A percentile compares a stretch with the other conserved stretches of the same genome.
phyloP scores from a whole-genome alignment of 1,140 invertebrate genomes.

The Leptonema lineaticorne region DNA sequence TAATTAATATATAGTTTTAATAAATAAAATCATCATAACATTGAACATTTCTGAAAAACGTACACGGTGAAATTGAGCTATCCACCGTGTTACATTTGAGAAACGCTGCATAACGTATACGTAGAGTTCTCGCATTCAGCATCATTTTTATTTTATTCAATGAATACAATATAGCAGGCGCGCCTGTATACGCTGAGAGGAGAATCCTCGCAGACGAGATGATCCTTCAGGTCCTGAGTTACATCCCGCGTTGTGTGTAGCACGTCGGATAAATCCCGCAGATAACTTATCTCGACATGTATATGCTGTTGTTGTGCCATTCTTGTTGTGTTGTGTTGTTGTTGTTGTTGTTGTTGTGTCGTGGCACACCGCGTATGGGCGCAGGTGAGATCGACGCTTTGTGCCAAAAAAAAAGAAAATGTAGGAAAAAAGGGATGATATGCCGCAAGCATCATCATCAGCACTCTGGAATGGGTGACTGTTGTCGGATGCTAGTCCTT shows the following conservation, averaged over 20 bases:
- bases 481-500: background rate
- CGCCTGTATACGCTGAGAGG: background rate
- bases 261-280: background rate
- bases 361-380: no score
- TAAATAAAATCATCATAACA: no score
- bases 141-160: slow-evolving; percentile 2
- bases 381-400: slow-evolving; percentile 3
- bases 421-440: background rate
- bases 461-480: background rate
- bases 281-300: slow-evolving; percentile 3
- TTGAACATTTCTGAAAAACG: background rate
- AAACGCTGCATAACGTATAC: no score
- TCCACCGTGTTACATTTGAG: no score
- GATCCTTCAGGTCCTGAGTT: slow-evolving; percentile 16
- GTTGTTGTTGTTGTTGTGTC: no score
- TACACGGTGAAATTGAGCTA: background rate
- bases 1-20: no score
- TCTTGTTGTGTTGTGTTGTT: no score
- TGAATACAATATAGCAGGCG: background rate
- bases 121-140: background rate
- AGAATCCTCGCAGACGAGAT: background rate
- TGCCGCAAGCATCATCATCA: background rate
- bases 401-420: no score
- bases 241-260: background rate
- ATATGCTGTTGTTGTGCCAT: background rate